Evolutionary conservation across 2,888 invertebrate genomes (phyloP), one percentile per base, ranked within the genome.

Genomic region (Agriopis marginaria): DNA sequence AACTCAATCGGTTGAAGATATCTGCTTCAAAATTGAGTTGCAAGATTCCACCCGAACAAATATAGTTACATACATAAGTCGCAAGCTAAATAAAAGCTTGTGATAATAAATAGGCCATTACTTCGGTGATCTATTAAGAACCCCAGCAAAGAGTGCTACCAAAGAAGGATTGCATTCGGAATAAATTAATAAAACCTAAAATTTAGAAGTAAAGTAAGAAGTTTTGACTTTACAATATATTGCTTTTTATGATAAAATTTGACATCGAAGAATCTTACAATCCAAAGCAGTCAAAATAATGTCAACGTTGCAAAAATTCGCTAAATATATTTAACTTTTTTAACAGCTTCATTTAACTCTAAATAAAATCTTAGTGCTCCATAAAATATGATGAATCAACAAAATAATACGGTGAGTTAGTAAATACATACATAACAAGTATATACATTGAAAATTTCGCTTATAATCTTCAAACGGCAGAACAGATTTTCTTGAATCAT

Each of bases 281-380:
- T 14, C 32, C 10, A 55, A 64, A 45, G 62, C 69, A 67, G 17
- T 23, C 17, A 32, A 72, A 65, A 68, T 59, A 66, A 71, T 74
- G 72, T 71, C 68, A 63, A 66, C 45, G 23, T 50, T 59, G 51
- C 47, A 72, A 71, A 72, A 71, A 71, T 71, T 68, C n/a, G 39
- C 64, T 54, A 44, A 23, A 14, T 53, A 17, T 23, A 55, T 42
- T 54, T 42, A 44, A 53, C 54, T 59, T 71, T 39, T 54, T 44
- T 60, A 67, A n/a, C 11, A 14, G 17, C 12, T 59, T 60, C 12
- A 64, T 55, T 64, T 50, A 45, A 51, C 11, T 10, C 51, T 4
- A 12, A 32, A 62, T 60, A 64, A 70, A 56, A 66, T 72, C 60
- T 44, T 42, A 50, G 68, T 59, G 9, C n/a, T 59, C 32, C 9